Evolutionary conservation across 2,113 vertebrate genomes (phyloP), one percentile per base, ranked within the genome.

Genomic region (Saccopteryx leptura): DNA sequence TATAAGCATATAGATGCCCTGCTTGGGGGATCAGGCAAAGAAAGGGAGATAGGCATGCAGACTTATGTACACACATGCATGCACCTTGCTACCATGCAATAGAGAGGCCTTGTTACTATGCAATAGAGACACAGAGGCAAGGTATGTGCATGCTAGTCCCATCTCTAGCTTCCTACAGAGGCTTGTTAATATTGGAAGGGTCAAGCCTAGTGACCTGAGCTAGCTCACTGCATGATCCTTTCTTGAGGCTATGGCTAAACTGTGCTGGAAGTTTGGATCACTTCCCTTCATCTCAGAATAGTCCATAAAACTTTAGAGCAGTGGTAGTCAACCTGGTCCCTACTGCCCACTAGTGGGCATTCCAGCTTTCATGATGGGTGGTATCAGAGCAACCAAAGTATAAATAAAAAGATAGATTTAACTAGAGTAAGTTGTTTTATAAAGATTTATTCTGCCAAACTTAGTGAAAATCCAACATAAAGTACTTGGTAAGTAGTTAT

Each of bases 141-240:
- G 5, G 21, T 65, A 2, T 92, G 18, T 81, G 3, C 84, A 8
- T 80, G 72, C 17, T 72, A 75, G 13, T 21, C n/a, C 15, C 60
- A 75, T 81, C 31, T 74, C 50, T 50, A 91, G 48, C 58, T 71
- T 94, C 92, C n/a, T 58, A n/a, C 15, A 78, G 48, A 92, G 52
- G 31, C 31, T 60, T 80, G n/a, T 75, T 71, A 23, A 82, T 86
- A 60, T 26, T 33, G n/a, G 31, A 18, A 93, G 19, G 21, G 13
- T 90, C 85, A 82, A 79, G 50, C 18, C 74, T 86, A 54, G 50
- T 78, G 48, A 92, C n/a, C 12, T 60, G 91, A 94, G 33, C 19
- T 33, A 83, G 46, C 19, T 89, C 24, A 60, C 24, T 75, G n/a
- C 39, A 76, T 58, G 31, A 54, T 54, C 61, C n/a, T 81, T 24